phyloP scores from a whole-genome alignment of 2,888 invertebrate genomes.

The Amphipyra berbera region DNA sequence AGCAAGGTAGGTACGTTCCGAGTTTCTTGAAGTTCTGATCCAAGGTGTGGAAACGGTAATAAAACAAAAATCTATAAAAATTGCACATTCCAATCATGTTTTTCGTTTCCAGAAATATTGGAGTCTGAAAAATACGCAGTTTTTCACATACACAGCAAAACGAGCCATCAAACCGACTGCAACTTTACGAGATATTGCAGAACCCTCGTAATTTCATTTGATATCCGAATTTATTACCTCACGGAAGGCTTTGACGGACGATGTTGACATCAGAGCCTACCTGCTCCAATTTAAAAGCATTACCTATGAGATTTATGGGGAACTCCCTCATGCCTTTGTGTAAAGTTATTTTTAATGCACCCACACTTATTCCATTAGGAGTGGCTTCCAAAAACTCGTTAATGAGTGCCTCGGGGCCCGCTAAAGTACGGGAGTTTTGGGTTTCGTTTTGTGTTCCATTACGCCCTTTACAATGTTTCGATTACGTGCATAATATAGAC shows the following conservation, averaged over 20 bases:
- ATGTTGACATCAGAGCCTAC: slow-evolving; percentile 35
- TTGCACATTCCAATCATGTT: slow-evolving; percentile 25
- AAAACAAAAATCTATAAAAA: slow-evolving; percentile 9
- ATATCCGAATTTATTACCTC: slow-evolving; percentile 46
- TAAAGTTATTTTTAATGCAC: slow-evolving; percentile 55
- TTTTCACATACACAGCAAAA: slow-evolving; percentile 32
- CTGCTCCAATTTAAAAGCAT: slow-evolving; percentile 37
- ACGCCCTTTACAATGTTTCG: slow-evolving; percentile 29
- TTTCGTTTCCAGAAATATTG: neutral
- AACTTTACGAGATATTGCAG: slow-evolving; percentile 50
- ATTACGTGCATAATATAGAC: slow-evolving; percentile 40
- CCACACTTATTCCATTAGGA: slow-evolving; percentile 55
- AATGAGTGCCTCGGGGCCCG: slow-evolving; percentile 47
- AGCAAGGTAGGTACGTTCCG: neutral
- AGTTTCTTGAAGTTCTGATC: neutral
- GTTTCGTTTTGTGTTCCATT: slow-evolving; percentile 47
- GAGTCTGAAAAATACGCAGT: slow-evolving; percentile 10
- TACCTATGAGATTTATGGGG: slow-evolving; percentile 49
- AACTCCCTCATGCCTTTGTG: slow-evolving; percentile 37
- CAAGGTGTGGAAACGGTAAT: neutral
- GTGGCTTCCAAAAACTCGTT: slow-evolving; percentile 46
- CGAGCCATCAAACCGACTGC: slow-evolving; percentile 40
- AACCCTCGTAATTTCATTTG: slow-evolving; percentile 46
- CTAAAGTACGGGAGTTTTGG: slow-evolving; percentile 39
- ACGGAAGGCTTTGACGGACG: slow-evolving; percentile 25